phyloP scores from a whole-genome alignment of 2,113 vertebrate genomes.

The Sapajus apella region DNA sequence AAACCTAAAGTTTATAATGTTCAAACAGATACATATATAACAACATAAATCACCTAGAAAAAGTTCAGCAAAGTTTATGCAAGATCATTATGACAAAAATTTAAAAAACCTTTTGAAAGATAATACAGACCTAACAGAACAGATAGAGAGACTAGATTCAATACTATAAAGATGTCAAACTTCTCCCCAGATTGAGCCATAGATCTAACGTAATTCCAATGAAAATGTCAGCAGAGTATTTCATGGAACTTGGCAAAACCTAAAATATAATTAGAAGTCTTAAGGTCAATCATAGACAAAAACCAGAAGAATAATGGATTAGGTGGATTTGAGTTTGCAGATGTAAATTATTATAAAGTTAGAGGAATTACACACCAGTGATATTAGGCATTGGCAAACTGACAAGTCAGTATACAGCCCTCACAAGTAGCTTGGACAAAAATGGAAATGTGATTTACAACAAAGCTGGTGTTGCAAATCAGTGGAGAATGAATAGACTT shows the following conservation, averaged over 20 bases:
- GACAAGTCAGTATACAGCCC: not conserved
- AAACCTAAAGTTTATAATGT: not conserved
- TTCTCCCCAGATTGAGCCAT: not conserved
- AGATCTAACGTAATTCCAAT: not conserved
- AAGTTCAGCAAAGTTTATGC: not conserved
- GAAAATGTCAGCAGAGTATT: slow-evolving; percentile 54
- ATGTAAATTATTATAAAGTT: not conserved
- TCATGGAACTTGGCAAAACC: slow-evolving; percentile 41
- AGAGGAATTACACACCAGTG: not conserved
- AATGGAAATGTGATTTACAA: not conserved
- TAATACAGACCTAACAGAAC: not conserved
- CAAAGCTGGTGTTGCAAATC: not conserved
- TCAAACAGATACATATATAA: not conserved
- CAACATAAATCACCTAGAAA: not conserved
- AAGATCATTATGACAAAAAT: not conserved
- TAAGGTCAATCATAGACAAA: slow-evolving; percentile 51
- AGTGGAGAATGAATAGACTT: not conserved
- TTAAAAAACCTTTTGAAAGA: slow-evolving; percentile 7
- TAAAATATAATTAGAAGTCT: slow-evolving; percentile 43
- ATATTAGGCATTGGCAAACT: not conserved
- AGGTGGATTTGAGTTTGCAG: not conserved
- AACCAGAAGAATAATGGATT: slow-evolving; percentile 3
- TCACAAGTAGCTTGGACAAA: not conserved
- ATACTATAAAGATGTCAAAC: not conserved
- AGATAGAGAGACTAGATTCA: not conserved